Percentiles rank a stretch among this genome's conserved stretches.
These are phyloP conservation scores for Crypturellus tataupa DNA, from an alignment of 2,797 vertebrate genomes.

Conservation along the genomic window DNA sequence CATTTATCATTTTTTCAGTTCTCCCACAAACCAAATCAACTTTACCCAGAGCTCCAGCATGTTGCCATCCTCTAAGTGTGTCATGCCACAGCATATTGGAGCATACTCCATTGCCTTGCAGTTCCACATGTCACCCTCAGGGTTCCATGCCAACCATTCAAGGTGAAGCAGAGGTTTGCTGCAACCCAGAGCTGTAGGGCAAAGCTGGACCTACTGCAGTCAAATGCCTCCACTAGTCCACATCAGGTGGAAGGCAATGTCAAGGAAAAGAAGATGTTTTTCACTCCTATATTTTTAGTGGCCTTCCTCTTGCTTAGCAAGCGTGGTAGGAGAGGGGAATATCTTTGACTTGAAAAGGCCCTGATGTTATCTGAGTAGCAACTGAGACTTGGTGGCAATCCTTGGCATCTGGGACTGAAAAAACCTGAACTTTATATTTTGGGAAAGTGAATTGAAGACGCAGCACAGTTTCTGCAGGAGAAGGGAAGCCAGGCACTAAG, in stretches of 20 bases:
- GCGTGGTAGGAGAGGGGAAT: background rate
- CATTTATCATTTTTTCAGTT: background rate
- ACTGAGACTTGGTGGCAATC: background rate
- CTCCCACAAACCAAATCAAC: background rate
- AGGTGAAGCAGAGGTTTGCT: background rate
- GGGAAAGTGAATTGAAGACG: background rate
- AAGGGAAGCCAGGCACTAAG: background rate
- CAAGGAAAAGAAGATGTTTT: background rate
- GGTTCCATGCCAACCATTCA: accelerated
- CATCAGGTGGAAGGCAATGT: background rate
- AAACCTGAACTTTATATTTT: background rate
- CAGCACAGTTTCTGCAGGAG: background rate
- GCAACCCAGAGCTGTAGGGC: background rate
- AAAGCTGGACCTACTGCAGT: background rate
- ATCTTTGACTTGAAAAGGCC: background rate
- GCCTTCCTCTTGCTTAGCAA: background rate
- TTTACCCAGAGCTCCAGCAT: background rate
- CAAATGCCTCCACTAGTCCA: background rate
- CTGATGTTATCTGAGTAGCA: background rate
- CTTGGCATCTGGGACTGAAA: background rate
- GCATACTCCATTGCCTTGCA: background rate
- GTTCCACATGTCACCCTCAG: background rate
- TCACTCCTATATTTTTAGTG: background rate
- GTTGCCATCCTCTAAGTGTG: background rate
- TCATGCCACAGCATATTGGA: background rate